Evolutionary conservation across 2,113 vertebrate species (phyloP).

Genomic region (Fulmarus glacialis): DNA sequence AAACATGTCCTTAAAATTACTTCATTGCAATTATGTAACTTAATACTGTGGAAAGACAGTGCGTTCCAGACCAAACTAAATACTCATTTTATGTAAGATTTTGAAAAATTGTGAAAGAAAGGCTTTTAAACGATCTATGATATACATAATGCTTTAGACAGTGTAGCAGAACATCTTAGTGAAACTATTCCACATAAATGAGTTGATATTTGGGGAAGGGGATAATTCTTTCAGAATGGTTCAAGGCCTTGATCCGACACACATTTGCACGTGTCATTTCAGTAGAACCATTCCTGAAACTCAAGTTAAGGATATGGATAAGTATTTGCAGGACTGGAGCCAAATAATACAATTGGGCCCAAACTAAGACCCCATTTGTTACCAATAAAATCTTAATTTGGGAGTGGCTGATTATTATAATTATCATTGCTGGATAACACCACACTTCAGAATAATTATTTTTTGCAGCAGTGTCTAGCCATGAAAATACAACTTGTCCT

Average conservation of each 20-base stretch:
- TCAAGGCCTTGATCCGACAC: not conserved
- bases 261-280: constrained; percentile 23
- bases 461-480: not conserved
- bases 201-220: not conserved
- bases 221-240: not conserved
- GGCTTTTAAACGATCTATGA: not conserved
- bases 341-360: constrained; percentile 31
- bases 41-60: not conserved
- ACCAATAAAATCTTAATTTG: constrained; percentile 16
- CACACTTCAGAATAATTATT: not conserved
- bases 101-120: not conserved
- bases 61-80: not conserved
- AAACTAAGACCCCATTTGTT: constrained; percentile 29
- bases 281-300: constrained; percentile 27
- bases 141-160: not conserved
- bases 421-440: not conserved
- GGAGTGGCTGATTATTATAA: not conserved
- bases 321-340: constrained; percentile 45
- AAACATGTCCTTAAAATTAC: not conserved
- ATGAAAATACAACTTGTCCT: not conserved
- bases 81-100: not conserved
- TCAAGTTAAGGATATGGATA: constrained; percentile 19
- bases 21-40: not conserved
- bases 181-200: not conserved
- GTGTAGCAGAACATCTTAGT: not conserved